phyloP scores from a whole-genome alignment of 2,888 invertebrate species.

The Campaea margaritaria region DNA sequence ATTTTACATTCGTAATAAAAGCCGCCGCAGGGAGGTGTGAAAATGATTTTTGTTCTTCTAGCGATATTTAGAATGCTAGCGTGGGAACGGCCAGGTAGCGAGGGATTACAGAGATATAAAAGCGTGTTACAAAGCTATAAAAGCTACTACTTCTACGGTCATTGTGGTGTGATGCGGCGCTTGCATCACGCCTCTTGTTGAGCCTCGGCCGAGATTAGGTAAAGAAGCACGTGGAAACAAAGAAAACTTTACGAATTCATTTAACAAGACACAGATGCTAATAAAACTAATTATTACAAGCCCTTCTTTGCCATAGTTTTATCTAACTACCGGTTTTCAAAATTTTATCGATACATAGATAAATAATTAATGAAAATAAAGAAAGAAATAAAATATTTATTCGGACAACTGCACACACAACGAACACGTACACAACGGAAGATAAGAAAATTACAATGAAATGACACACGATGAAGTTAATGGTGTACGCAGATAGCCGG shows the following conservation, averaged over 20 bases:
- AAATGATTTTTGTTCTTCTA: conserved; percentile 78
- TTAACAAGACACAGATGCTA: no score
- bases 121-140: conserved; percentile 28
- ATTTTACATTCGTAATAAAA: conserved; percentile 74
- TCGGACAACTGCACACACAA: no score
- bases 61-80: conserved; percentile 58
- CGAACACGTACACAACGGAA: no score
- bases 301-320: no score
- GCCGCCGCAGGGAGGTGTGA: conserved; percentile 82
- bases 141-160: conserved; percentile 22
- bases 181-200: conserved; percentile 2
- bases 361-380: no score
- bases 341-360: no score
- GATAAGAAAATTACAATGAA: no score
- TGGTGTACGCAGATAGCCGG: no score
- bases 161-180: conserved; percentile 13
- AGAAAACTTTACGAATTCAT: background rate
- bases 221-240: background rate
- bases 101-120: conserved; percentile 26
- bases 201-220: background rate
- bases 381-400: no score
- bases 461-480: no score
- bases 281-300: no score
- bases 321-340: no score
- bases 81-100: conserved; percentile 75